Base-by-base conservation (phyloP, 2,888 invertebrate species). In the Drosophila ochracea region DNA sequence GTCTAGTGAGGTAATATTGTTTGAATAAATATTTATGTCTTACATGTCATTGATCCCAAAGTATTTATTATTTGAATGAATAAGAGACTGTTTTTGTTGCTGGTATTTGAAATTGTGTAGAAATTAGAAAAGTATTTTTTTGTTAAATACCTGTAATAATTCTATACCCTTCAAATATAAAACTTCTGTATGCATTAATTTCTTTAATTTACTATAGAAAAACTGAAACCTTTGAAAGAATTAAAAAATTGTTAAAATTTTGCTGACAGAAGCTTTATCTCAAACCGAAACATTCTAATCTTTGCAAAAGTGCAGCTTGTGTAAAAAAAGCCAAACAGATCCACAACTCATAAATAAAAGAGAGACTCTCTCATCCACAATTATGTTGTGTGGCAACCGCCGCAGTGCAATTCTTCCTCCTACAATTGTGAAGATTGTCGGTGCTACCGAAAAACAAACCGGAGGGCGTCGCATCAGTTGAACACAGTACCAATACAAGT, bases 351-450 rank as follows among this genome's bases (percentile, higher is more conserved):
- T 53, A 73, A 76, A 72, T 66, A 72, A 68, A 75, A 68, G 55
- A 63, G 69, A 78, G 72, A 57, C 68, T 66, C 49, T 50, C 41
- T 58, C 50, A 54, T 62, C 76, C 66, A 64, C 78, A 83, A 89
- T 86, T 89, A 80, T 74, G 21, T 61, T 78, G 81, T 84, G 86
- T 61, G 68, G 73, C 73, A 83, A 85, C 67, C 28, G 31, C 19
- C 69, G 81, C 54, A 41, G 50, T 66, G 68, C 61, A 65, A 81
- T 78, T 83, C 72, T 76, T 68, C 41, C 58, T 72, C 65, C 68
- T 39, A 71, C 80, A 76, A 73, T 79, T 72, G 80, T 66, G 59
- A 49, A 63, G 43, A 66, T 76, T 33, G 41, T 64, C 33, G 16
- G 43, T 33, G 59, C 65, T 73, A 57, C 74, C 57, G 70, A 30